Conservation (phyloP, 2,888 invertebrate genomes). For the Ophonus ardosiacus region DNA sequence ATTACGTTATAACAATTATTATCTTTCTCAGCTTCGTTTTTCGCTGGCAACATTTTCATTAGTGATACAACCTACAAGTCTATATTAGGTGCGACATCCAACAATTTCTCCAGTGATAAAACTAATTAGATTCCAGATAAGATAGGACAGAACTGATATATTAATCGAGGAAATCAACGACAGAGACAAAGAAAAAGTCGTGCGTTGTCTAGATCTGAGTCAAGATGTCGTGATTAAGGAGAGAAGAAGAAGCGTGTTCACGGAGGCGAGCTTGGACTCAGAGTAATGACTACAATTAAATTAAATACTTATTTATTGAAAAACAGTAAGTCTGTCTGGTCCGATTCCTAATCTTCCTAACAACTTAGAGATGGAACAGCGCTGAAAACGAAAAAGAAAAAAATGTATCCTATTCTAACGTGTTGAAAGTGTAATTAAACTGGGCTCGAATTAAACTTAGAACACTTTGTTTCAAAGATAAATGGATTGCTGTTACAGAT, state of each 20-base stretch:
- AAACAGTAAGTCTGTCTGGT: conserved; percentile 44
- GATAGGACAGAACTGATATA: conserved; percentile 23
- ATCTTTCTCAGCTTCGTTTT: not conserved
- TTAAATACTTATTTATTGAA: conserved; percentile 60
- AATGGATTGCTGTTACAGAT: conserved; percentile 54
- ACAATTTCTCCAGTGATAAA: conserved; percentile 10
- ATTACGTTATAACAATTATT: not conserved
- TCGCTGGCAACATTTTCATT: too few species aligned
- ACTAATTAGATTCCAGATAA: conserved; percentile 37
- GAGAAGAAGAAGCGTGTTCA: conserved; percentile 37
- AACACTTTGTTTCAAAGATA: conserved; percentile 60
- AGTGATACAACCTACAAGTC: not conserved
- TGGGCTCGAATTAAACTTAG: conserved; percentile 50
- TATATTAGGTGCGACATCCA: conserved; percentile 1
- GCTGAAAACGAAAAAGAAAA: conserved; percentile 12
- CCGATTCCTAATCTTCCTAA: conserved; percentile 46
- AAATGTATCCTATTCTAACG: conserved; percentile 25
- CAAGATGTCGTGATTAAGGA: conserved; percentile 39
- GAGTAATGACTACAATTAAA: conserved; percentile 58
- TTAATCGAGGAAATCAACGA: conserved; percentile 21
- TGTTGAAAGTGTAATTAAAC: conserved; percentile 60
- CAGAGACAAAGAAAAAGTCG: conserved; percentile 27
- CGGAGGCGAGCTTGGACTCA: conserved; percentile 43
- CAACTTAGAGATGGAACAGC: conserved; percentile 37
- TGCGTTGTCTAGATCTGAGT: conserved; percentile 17